Conservation (phyloP, 2,888 invertebrate species). For the Ectropis crepuscularia region DNA sequence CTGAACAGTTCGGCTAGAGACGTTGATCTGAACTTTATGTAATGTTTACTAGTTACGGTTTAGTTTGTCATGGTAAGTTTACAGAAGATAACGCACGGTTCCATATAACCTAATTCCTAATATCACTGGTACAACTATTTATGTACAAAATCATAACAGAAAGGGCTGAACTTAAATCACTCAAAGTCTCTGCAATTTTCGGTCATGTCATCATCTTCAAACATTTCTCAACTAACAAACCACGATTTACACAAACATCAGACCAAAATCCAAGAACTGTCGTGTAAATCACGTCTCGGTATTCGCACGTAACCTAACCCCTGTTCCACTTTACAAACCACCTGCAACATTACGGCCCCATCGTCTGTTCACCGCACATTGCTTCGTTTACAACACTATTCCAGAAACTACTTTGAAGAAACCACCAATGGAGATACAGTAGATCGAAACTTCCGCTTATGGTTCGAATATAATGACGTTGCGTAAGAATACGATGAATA, state of each 20-base stretch:
- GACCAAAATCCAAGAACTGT: constrained; percentile 14
- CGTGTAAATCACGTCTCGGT: constrained; percentile 23
- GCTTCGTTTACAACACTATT: constrained; percentile 1
- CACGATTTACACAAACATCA: not conserved
- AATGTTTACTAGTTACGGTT: too few relatives aligned
- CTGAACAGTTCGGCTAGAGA: too few relatives aligned
- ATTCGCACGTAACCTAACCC: constrained; percentile 48
- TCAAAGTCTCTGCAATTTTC: too few relatives aligned
- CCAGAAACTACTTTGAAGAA: constrained; percentile 1
- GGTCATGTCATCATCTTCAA: not conserved
- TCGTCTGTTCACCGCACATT: constrained; percentile 9
- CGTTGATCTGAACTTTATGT: too few relatives aligned
- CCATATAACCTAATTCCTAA: too few relatives aligned
- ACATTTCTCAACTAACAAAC: not conserved
- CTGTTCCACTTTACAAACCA: constrained; percentile 36
- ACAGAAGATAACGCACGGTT: too few relatives aligned
- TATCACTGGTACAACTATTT: too few relatives aligned
- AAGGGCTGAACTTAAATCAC: too few relatives aligned
- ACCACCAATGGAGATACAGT: constrained; percentile 19
- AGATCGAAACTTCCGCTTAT: constrained; percentile 4
- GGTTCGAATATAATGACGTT: constrained; percentile 20
- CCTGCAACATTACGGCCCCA: constrained; percentile 19
- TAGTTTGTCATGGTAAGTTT: too few relatives aligned
- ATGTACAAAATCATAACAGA: too few relatives aligned
- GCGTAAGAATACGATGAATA: constrained; percentile 47